phyloP scores from a whole-genome alignment of 2,888 invertebrate species.

The Drosophila longiperda region DNA sequence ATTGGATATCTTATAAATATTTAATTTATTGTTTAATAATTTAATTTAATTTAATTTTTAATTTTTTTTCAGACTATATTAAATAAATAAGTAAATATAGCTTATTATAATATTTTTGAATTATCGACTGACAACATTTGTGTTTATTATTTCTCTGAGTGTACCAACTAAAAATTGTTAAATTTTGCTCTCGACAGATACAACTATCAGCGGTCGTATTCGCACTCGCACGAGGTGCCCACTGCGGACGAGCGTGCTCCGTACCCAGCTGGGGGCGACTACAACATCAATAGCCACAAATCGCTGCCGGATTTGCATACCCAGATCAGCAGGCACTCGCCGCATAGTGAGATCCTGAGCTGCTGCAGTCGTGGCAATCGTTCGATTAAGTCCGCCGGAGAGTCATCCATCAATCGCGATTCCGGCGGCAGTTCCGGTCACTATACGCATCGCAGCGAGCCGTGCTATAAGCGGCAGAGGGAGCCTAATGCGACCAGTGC shows the following conservation, averaged over 20 bases:
- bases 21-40: too few relatives aligned
- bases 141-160: background rate
- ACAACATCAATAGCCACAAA: constrained; percentile 90
- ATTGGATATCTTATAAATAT: too few relatives aligned
- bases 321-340: constrained; percentile 86
- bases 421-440: constrained; percentile 93
- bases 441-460: constrained; percentile 93
- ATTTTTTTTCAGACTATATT: too few relatives aligned
- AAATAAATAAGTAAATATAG: too few relatives aligned
- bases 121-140: too few relatives aligned
- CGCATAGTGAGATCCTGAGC: constrained; percentile 85
- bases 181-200: constrained; percentile 62
- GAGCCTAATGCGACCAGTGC: constrained; percentile 67
- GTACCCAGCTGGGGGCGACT: constrained; percentile 78
- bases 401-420: constrained; percentile 90
- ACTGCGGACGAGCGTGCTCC: constrained; percentile 86
- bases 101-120: too few relatives aligned
- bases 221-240: constrained; percentile 89
- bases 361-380: constrained; percentile 85
- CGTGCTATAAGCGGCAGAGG: constrained; percentile 85
- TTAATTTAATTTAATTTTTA: too few relatives aligned
- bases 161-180: background rate
- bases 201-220: constrained; percentile 86
- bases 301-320: constrained; percentile 92
- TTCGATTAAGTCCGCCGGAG: constrained; percentile 86